phyloP scores from a whole-genome alignment of 2,888 invertebrate species.

The Netelia inedita region DNA sequence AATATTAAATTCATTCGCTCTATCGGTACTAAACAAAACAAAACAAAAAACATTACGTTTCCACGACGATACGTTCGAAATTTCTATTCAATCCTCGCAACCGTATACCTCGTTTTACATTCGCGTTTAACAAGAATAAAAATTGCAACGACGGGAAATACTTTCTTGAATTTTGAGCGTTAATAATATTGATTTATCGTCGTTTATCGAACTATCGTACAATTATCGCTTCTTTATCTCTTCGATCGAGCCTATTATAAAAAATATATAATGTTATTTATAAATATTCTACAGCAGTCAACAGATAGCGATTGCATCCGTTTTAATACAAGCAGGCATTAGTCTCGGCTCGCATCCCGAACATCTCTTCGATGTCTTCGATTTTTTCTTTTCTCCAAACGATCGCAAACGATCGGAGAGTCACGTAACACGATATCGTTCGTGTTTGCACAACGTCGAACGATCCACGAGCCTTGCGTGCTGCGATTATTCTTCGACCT shows the following conservation, averaged over 20 bases:
- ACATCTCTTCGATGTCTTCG: background rate
- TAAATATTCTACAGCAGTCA: conserved; percentile 62
- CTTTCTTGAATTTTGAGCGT: conserved; percentile 18
- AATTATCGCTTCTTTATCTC: background rate
- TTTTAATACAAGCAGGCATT: conserved; percentile 7
- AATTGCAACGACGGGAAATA: conserved; percentile 7
- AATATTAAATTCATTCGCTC: background rate
- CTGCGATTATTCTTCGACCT: conserved; percentile 5
- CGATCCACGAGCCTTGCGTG: background rate
- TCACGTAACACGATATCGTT: background rate
- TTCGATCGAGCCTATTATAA: conserved; percentile 45
- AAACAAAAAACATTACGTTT: background rate
- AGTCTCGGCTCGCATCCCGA: background rate
- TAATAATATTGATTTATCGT: conserved; percentile 40
- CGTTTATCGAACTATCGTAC: conserved; percentile 54
- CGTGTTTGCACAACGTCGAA: background rate
- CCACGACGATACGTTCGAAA: background rate
- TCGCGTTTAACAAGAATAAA: conserved; percentile 1
- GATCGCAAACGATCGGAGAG: background rate
- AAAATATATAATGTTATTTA: conserved; percentile 66
- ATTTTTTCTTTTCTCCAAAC: conserved; percentile 19
- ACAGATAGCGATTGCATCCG: conserved; percentile 33
- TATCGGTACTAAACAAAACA: background rate
- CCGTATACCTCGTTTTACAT: background rate
- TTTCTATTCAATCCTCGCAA: conserved; percentile 7